These are phyloP conservation scores for Brachylomia viminalis DNA, from an alignment of 2,888 invertebrate species.

Conservation along the genomic window DNA sequence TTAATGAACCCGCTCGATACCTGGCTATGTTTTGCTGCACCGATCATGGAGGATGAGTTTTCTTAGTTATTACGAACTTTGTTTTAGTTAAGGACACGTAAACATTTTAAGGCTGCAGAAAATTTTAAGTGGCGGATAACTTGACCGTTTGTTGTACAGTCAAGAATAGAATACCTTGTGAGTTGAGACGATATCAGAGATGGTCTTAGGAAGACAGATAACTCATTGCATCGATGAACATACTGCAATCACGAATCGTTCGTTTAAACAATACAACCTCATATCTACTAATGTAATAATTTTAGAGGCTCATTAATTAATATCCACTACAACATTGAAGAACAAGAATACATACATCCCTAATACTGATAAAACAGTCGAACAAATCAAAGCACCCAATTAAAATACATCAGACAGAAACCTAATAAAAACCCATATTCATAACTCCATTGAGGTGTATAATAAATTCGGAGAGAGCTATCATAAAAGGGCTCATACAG, in stretches of 20 bases:
- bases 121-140: fast-evolving
- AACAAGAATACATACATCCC: background rate
- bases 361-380: slow-evolving; percentile 7
- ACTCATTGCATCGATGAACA: too few species aligned
- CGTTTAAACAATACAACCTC: background rate
- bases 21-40: slow-evolving; percentile 61
- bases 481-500: slow-evolving; percentile 62
- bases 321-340: background rate
- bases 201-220: background rate
- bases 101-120: background rate
- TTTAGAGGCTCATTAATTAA: background rate
- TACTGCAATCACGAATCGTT: background rate
- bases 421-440: slow-evolving; percentile 66
- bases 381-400: slow-evolving; percentile 54
- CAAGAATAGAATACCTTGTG: background rate
- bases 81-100: background rate
- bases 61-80: slow-evolving; percentile 19
- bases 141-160: background rate
- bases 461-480: slow-evolving; percentile 66
- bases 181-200: background rate
- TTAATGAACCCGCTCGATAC: slow-evolving; percentile 78
- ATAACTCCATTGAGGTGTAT: slow-evolving; percentile 67
- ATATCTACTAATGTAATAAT: background rate
- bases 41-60: slow-evolving; percentile 47
- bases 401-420: slow-evolving; percentile 54